A percentile compares a stretch with the other conserved stretches of the same genome.
These are phyloP conservation scores for Hydraecia micacea DNA, from an alignment of 2,888 invertebrate species.

Conservation along the genomic window DNA sequence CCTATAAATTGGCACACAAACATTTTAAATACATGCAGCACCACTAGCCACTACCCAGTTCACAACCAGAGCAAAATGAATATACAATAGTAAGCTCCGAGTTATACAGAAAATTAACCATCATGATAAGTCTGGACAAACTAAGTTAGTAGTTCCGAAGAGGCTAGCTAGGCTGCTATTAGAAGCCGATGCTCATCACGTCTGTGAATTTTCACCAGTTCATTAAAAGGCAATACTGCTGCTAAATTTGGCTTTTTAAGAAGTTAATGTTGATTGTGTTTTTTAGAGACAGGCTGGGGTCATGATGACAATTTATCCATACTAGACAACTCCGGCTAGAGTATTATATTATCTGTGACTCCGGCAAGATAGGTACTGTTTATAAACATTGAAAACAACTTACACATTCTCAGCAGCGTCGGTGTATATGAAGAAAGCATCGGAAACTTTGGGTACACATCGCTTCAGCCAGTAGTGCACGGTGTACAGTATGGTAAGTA, in stretches of 20 bases:
- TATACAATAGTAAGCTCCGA: not conserved
- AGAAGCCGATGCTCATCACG: not conserved
- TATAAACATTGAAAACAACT: slow-evolving; percentile 52
- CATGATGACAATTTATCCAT: not conserved
- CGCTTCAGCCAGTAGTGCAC: slow-evolving; percentile 85
- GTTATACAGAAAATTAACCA: not conserved
- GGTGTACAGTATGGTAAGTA: slow-evolving; percentile 79
- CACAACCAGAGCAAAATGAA: not conserved
- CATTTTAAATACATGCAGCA: not conserved
- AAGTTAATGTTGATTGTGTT: not conserved
- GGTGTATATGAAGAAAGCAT: slow-evolving; percentile 85
- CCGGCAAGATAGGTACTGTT: not conserved
- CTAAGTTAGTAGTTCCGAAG: not conserved
- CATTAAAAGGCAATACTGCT: not conserved
- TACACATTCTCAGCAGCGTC: slow-evolving; percentile 84
- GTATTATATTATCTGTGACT: too few species aligned
- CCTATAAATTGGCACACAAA: not conserved
- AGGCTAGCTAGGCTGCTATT: not conserved
- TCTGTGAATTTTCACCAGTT: not conserved
- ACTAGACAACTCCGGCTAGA: not conserved
- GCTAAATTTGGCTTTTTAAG: not conserved
- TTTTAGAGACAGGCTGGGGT: not conserved
- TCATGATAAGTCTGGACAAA: not conserved
- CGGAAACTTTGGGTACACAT: slow-evolving; percentile 84
- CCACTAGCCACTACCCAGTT: not conserved